A percentile compares a stretch with the other conserved stretches of the same genome.
These are phyloP conservation scores for Ciconia stormi DNA, from an alignment of 2,113 vertebrate genomes.

Conservation along the genomic window DNA sequence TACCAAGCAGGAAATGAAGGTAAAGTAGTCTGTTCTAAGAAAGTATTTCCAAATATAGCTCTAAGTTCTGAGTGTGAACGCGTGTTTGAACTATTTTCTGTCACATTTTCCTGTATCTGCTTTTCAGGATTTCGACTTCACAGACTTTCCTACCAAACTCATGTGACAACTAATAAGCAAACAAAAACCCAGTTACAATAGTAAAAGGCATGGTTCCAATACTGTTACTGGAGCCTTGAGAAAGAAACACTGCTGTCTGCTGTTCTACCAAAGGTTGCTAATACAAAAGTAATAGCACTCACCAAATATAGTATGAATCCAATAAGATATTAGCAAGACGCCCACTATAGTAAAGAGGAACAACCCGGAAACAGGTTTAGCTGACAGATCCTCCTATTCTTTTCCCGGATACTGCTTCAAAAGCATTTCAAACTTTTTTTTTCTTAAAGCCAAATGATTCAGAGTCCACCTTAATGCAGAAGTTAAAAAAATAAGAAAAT, in stretches of 20 bases:
- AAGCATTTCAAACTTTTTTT: background rate
- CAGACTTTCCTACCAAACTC: conserved; percentile 7
- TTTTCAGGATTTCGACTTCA: conserved; percentile 8
- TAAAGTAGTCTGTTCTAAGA: background rate
- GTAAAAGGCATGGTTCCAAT: conserved; percentile 25
- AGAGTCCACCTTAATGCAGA: background rate
- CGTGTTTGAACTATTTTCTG: background rate
- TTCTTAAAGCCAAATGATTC: background rate
- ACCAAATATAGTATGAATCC: background rate
- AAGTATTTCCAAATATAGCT: background rate
- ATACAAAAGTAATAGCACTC: conserved; percentile 7
- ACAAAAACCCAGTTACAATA: conserved; percentile 41
- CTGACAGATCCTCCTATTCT: conserved; percentile 13
- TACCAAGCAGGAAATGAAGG: background rate
- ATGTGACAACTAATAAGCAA: conserved; percentile 23
- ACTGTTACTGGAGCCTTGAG: background rate
- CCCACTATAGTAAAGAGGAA: background rate
- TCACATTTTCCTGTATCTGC: background rate
- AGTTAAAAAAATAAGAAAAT: background rate
- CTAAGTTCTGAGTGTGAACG: background rate
- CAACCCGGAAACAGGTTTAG: background rate
- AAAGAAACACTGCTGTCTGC: background rate
- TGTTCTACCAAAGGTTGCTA: conserved; percentile 9
- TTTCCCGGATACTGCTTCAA: conserved; percentile 46
- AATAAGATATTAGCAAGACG: background rate